Base-by-base conservation (phyloP, 2,888 invertebrate species). In the Ferdinandea cuprea region DNA sequence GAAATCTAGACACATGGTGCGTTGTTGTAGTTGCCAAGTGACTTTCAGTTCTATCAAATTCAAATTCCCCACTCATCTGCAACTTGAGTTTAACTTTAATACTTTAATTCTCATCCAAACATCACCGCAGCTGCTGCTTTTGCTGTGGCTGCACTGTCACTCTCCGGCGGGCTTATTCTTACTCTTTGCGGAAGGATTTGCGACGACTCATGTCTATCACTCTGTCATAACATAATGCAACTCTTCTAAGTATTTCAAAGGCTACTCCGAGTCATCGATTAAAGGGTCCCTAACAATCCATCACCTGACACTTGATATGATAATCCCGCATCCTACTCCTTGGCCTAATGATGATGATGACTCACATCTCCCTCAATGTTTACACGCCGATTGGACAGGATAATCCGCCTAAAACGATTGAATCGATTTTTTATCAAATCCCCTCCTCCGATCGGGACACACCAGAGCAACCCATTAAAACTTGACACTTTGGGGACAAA, bases 351-450 rank as follows among this genome's bases (percentile, higher is more conserved):
- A 28, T 32, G 65, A 74, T 74, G 65, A 74, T 48, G 40, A 48
- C 25, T n/a, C 63, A 58, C 46, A 65, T 37, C 50, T 48, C 59
- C 44, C 71, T 56, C 66, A 46, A 46, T 77, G 77, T 59, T 71
- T 72, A 77, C 71, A 66, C 59, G 35, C 66, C 59, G 59, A 77
- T 77, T 77, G 77, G 81, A 81, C 81, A 81, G 66, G 61, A 77
- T 81, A 77, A 81, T 81, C 77, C 63, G 32, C 54, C 77, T 37
- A 19, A 54, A 66, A 37, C 71, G 52, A 77, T 77, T 61, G 68
- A 42, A 79, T 61, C 30, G 32, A 79, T 66, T 73, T 73, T 73
- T 56, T 15, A 42, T 15, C 17, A 9, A 9, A 44, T 19, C 19
- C n/a, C 3, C 9, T 35, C 35, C 40, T 13, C 40, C 40, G 13